Evolutionary conservation across 1,140 invertebrate species (phyloP).

Genomic region (Papilio polytes): DNA sequence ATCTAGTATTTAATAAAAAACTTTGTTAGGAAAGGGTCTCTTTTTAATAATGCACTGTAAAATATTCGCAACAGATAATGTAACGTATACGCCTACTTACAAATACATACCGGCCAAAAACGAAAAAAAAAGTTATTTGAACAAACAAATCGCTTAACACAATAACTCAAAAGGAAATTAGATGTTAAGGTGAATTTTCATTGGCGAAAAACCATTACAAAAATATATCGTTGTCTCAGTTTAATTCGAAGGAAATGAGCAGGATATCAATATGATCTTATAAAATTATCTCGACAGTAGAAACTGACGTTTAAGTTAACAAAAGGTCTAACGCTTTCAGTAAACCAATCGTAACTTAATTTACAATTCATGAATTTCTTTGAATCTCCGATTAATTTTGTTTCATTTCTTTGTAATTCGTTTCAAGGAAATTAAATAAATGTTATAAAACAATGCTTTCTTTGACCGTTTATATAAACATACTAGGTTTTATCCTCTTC

Average conservation of each 20-base stretch:
- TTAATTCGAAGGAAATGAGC: neutral
- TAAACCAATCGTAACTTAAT: constrained; percentile 8
- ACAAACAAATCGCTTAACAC: neutral
- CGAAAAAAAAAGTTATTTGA: neutral
- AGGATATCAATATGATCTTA: neutral
- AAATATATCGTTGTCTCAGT: neutral
- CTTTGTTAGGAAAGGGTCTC: too few relatives aligned
- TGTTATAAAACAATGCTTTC: neutral
- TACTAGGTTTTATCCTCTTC: neutral
- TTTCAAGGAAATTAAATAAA: neutral
- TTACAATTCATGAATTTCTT: constrained; percentile 5
- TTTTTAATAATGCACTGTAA: too few relatives aligned
- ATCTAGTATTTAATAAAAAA: too few relatives aligned
- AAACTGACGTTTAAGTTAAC: neutral
- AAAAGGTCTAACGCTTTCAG: constrained; percentile 9
- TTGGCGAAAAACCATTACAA: neutral
- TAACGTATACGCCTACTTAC: neutral
- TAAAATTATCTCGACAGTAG: neutral
- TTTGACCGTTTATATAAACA: neutral
- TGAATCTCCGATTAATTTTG: constrained; percentile 1
- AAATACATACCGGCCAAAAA: neutral
- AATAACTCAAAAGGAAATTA: neutral
- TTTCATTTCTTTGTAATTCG: neutral
- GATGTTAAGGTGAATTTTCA: neutral
- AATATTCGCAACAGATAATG: too few relatives aligned